Conservation (phyloP, 2,888 invertebrate genomes). For the Thymelicus acteon region DNA sequence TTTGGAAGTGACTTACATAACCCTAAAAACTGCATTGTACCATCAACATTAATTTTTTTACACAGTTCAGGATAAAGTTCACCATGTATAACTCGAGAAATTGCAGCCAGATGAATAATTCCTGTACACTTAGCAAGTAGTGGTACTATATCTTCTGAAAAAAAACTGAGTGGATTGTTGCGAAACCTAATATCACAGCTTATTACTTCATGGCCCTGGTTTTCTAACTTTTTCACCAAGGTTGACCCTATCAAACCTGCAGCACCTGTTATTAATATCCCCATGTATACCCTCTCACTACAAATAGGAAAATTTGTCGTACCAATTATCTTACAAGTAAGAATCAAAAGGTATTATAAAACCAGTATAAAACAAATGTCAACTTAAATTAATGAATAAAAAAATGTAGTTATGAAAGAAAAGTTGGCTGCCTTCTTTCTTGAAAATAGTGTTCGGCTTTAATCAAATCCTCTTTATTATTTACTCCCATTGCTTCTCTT, state of each 20-base stretch:
- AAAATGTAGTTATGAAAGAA: conserved; percentile 1
- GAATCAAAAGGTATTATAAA: conserved; percentile 1
- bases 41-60: neutral
- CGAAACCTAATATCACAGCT: neutral
- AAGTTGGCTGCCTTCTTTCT: neutral
- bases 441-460: conserved; percentile 1
- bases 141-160: conserved; percentile 1
- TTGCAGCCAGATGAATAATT: conserved; percentile 1
- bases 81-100: conserved; percentile 1
- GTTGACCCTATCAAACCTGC: conserved; percentile 1
- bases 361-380: conserved; percentile 1
- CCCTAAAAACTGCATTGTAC: conserved; percentile 1
- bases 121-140: neutral
- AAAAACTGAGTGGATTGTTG: conserved; percentile 1
- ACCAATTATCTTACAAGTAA: conserved; percentile 1
- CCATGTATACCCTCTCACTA: conserved; percentile 1
- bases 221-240: conserved; percentile 1
- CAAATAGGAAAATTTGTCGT: neutral
- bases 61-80: conserved; percentile 1
- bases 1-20: conserved; percentile 1
- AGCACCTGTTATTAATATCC: conserved; percentile 1
- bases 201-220: conserved; percentile 1
- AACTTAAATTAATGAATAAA: neutral
- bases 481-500: conserved; percentile 1
- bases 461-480: conserved; percentile 1